Base-by-base conservation (phyloP, 1,140 invertebrate genomes). In the Camponotus vicinus region DNA sequence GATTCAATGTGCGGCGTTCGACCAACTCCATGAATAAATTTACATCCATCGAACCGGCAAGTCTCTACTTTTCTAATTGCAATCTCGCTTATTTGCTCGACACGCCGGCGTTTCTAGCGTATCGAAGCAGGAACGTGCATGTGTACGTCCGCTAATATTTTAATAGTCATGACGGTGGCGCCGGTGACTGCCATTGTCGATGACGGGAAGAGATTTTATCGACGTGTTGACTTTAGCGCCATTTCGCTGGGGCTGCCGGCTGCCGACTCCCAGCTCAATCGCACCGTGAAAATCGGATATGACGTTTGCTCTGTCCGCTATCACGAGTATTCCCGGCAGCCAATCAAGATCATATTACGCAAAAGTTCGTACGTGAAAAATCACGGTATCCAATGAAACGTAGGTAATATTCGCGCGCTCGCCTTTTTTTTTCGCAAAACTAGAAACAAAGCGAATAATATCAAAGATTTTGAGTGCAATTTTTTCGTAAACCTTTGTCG, bases 231-330 rank as follows among this genome's bases (percentile, higher is more conserved):
- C 77, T 90, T 91, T 85, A 84, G 69, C 61, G 52, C 70, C 42
- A 82, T 85, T 89, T 88, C 79, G 79, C 73, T 85, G 67, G 73
- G 49, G 49, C 49, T 52, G 15, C 49, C 13, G 49, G 80, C 61
- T 67, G 85, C 45, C 70, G 77, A 86, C 66, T 78, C 73, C 49
- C 71, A 69, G 87, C 85, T 89, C 89, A 91, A 90, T 91, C 84
- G 79, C 32, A 63, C 76, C 67, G 70, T 59, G 80, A 86, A 90
- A 88, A 91, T 91, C 89, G 67, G 59, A 76, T 71, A 66, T 88
- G 84, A 85, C 42, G 86, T 84, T 85, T 78, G 63, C 80, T 78
- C 70, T 85, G 70, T 40, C 55, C 55, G 79, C 79, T 82, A 82
- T 82, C 79, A 55, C 55, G 79, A 85, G 37, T 67, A 70, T 85